Evolutionary conservation across 2,888 invertebrate species (phyloP).

Genomic region (Euplexia lucipara): DNA sequence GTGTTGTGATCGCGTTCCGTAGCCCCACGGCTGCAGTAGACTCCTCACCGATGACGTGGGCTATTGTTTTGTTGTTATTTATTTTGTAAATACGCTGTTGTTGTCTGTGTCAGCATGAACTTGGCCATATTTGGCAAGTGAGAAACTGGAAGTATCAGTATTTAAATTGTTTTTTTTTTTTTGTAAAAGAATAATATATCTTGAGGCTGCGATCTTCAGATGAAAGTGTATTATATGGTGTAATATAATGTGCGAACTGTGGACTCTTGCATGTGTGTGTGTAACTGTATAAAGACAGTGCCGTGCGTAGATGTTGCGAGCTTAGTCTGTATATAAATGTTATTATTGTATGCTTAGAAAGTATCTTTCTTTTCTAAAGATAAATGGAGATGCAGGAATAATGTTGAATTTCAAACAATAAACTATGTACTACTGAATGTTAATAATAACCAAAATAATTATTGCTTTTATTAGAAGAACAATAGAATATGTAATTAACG

Average conservation of each 20-base stretch:
- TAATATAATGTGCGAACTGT: constrained; percentile 68
- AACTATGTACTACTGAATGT: constrained; percentile 36
- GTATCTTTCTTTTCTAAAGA: constrained; percentile 74
- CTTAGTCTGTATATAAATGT: constrained; percentile 87
- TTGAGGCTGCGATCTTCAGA: constrained; percentile 69
- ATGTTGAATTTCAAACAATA: constrained; percentile 32
- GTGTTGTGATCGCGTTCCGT: constrained; percentile 54
- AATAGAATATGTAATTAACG: constrained; percentile 41
- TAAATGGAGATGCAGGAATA: constrained; percentile 67
- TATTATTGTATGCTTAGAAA: constrained; percentile 81
- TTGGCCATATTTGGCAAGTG: constrained; percentile 37
- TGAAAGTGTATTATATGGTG: constrained; percentile 71
- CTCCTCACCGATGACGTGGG: constrained; percentile 15
- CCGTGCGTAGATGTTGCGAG: constrained; percentile 79
- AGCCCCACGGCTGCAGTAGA: constrained; percentile 22
- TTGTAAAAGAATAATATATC: constrained; percentile 66
- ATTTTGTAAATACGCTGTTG: constrained; percentile 69
- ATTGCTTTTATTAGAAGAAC: constrained; percentile 42
- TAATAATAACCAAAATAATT: constrained; percentile 40
- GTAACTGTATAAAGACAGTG: constrained; percentile 71
- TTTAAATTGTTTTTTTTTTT: constrained; percentile 69
- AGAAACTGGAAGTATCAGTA: constrained; percentile 68
- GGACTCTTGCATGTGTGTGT: constrained; percentile 73
- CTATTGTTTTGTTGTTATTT: constrained; percentile 65
- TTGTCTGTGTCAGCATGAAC: constrained; percentile 50